Base-by-base conservation (phyloP, 2,113 vertebrate species). In the Eulemur macaco region DNA sequence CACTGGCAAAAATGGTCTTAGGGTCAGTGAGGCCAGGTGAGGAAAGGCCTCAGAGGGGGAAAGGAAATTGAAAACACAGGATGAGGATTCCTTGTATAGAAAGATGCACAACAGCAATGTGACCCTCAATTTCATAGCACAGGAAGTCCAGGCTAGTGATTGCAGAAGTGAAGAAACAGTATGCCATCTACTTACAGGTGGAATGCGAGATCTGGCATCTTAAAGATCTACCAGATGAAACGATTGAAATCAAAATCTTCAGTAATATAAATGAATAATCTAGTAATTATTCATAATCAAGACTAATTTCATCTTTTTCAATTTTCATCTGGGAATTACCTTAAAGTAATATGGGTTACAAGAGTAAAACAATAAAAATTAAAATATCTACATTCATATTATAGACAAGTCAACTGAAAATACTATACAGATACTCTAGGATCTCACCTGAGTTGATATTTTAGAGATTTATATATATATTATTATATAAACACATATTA, bases 261-360 rank as follows among this genome's bases (percentile, higher is more conserved):
- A 52, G 11, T 76, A 85, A 89, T 42, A 39, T 69, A 52, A 86
- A 80, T 45, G 10, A 91, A 81, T 6, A 12, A 54, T 85, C 10
- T 23, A 64, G 42, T 52, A 66, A 84, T 84, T 77, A 76, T 54
- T 89, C 29, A 89, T 80, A 82, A 60, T 78, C 23, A 21, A 17
- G 37, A 14, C 25, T 63, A 87, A 7, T 68, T 50, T 50, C 47
- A 50, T 50, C 11, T 50, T 50, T 50, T 50, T 88, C 25, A 58
- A 0, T 89, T 95, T 97, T 54, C 18, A 27, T 54, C 31, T 90
- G 42, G 29, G 29, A 78, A 95, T 80, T 74, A 47, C 73, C 54
- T 91, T 80, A 91, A 91, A 89, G 17, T 42, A 94, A 86, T 71
- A 20, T 73, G 42, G 47, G 34, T 88, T 94, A 93, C 10, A 95